A percentile compares a stretch with the other conserved stretches of the same genome.
Conservation (phyloP, 2,113 vertebrate genomes). For the Zosterops hypoxanthus region DNA sequence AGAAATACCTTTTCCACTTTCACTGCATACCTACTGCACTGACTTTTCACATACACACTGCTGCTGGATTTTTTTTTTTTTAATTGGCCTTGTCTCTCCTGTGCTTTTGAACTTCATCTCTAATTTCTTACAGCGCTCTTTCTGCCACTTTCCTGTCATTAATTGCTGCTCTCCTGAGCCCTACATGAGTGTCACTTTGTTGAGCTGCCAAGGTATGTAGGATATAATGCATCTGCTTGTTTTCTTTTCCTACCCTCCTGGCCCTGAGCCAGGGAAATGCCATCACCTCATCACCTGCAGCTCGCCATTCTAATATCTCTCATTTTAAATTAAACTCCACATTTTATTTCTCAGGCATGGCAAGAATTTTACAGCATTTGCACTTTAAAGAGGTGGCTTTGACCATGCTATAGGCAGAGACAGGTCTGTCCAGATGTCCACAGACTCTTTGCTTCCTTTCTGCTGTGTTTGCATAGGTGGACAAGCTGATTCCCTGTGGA, state of each 20-base stretch:
- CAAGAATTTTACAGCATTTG: conserved; percentile 15
- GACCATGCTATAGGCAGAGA: not conserved
- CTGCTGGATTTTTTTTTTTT: not conserved
- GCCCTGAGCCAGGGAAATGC: conserved; percentile 2
- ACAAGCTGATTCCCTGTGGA: not conserved
- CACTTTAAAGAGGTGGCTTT: not conserved
- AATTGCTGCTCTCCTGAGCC: not conserved
- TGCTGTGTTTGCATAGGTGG: fast-evolving
- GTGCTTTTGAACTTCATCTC: conserved; percentile 22
- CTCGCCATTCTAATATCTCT: conserved; percentile 39
- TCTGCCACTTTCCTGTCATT: conserved; percentile 26
- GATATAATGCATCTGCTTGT: conserved; percentile 39
- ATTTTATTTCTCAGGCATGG: conserved; percentile 10
- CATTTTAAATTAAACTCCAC: conserved; percentile 46
- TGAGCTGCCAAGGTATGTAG: conserved; percentile 43
- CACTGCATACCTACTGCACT: not conserved
- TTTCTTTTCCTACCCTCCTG: conserved; percentile 67
- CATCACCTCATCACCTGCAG: conserved; percentile 56
- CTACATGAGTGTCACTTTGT: conserved; percentile 34
- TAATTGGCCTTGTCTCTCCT: not conserved
- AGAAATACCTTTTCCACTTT: not conserved
- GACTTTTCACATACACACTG: not conserved
- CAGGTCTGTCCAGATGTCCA: not conserved
- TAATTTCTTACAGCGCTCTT: not conserved
- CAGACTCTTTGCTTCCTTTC: not conserved